Evolutionary conservation across 1,140 invertebrate genomes (phyloP), one percentile per base, ranked within the genome.

Genomic region (Drosophila bocqueti): DNA sequence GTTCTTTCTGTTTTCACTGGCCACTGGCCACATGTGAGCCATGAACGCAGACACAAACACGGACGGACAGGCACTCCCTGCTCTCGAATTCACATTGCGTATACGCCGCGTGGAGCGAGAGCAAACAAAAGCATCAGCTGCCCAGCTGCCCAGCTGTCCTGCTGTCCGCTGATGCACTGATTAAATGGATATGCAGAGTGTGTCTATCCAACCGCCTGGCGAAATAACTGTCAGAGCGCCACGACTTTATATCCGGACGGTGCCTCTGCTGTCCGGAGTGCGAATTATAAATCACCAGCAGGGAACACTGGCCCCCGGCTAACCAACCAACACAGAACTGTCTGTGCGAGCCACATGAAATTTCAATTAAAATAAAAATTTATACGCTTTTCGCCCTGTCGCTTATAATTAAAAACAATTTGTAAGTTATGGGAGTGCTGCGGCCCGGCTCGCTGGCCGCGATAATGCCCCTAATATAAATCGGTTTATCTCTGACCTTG

Each of bases 291-390:
- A 86, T 86, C 73, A 79, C 79, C 79, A 73, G 57, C 59, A 43
- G 59, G 43, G 29, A 57, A 42, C 58, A 63, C 15, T 38, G 49
- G 24, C 29, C 54, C 15, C 45, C 13, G 46, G 43, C 57, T 46
- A 57, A 57, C 66, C 63, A 65, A 31, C 40, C 34, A 50, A 34
- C 55, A 24, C 8, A 15, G 36, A 38, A 38, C 29, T 52, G 50
- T 34, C 29, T 34, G 50, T 13, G 34, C 11, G 21, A 38, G 59
- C 71, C 78, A 54, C 79, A 91, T 90, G 76, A 85, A 91, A 82
- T 90, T 90, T 90, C 86, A 91, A 90, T 90, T 85, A 83, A 85
- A 91, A 79, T 73, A 87, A 72, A 79, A 83, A 86, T 85, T 63
- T 79, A 83, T 85, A 76, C 49, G 40, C 59, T 54, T 65, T 38